Evolutionary conservation across 2,797 vertebrate species (phyloP).

Genomic region (Gephyroberyx darwinii): DNA sequence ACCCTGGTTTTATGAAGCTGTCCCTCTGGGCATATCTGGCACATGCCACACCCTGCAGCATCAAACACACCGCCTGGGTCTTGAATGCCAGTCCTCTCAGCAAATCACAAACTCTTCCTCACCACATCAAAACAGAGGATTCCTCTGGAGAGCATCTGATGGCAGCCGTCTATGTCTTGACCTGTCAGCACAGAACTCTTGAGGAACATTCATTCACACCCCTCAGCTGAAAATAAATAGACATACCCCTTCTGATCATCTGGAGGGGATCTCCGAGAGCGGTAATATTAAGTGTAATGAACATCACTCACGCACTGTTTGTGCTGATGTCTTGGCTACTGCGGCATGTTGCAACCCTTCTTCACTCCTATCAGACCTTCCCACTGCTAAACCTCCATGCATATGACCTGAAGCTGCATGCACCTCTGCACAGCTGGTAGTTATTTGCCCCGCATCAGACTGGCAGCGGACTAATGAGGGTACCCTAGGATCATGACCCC

Average conservation of each 20-base stretch:
- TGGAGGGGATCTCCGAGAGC: conserved; percentile 21
- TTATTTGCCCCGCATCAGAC: conserved; percentile 63
- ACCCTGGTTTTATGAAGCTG: conserved; percentile 34
- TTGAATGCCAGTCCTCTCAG: conserved; percentile 32
- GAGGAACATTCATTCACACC: conserved; percentile 60
- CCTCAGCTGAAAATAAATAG: conserved; percentile 72
- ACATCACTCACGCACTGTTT: conserved; percentile 39
- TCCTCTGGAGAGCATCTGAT: conserved; percentile 32
- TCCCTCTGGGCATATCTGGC: conserved; percentile 19
- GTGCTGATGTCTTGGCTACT: conserved; percentile 40
- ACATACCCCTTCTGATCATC: conserved; percentile 30
- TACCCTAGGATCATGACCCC: conserved; percentile 54
- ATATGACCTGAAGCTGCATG: conserved; percentile 26
- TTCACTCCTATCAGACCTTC: conserved; percentile 21
- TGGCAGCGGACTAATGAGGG: conserved; percentile 62
- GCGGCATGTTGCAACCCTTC: conserved; percentile 21
- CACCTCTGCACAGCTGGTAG: conserved; percentile 57
- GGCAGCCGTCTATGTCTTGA: conserved; percentile 42
- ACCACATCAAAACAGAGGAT: conserved; percentile 64
- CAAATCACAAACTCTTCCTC: conserved; percentile 41
- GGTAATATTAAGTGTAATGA: conserved; percentile 47
- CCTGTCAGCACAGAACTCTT: conserved; percentile 62
- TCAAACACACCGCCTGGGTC: conserved; percentile 36
- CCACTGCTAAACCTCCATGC: neutral
- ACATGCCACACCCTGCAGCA: conserved; percentile 12